phyloP scores from a whole-genome alignment of 2,113 vertebrate species.

The Varanus salvator region DNA sequence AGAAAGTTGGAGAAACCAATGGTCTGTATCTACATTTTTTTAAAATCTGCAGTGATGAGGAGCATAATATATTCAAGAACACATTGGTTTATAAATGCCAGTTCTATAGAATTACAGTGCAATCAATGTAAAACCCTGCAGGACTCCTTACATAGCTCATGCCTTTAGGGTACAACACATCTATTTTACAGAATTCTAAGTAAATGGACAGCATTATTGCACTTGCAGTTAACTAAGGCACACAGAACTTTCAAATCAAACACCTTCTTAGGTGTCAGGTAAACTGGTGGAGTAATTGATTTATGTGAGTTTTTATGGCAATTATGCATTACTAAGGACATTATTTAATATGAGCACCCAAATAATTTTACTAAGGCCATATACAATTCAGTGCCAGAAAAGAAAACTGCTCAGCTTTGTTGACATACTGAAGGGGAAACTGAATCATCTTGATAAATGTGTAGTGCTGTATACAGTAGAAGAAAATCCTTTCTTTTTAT shows the following conservation, averaged over 20 bases:
- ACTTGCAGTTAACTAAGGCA: slow-evolving; percentile 29
- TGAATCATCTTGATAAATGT: slow-evolving; percentile 48
- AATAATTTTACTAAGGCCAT: slow-evolving; percentile 54
- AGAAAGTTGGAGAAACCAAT: slow-evolving; percentile 49
- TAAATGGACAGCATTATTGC: slow-evolving; percentile 44
- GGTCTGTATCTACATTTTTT: slow-evolving; percentile 26
- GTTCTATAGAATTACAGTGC: slow-evolving; percentile 45
- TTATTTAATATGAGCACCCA: slow-evolving; percentile 56
- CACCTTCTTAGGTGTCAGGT: slow-evolving; percentile 39
- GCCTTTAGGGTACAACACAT: slow-evolving; percentile 55
- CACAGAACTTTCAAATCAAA: slow-evolving; percentile 54
- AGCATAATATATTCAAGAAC: slow-evolving; percentile 48
- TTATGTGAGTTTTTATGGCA: slow-evolving; percentile 35
- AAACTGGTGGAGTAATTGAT: slow-evolving; percentile 55
- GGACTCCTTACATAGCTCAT: slow-evolving; percentile 20
- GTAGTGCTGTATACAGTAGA: slow-evolving; percentile 32
- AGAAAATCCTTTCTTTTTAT: background rate
- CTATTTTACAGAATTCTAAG: slow-evolving; percentile 50
- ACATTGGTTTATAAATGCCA: slow-evolving; percentile 63
- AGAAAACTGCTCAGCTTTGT: slow-evolving; percentile 9
- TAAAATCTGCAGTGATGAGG: slow-evolving; percentile 48
- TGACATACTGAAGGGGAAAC: slow-evolving; percentile 23
- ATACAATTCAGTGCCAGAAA: slow-evolving; percentile 27
- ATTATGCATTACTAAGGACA: slow-evolving; percentile 38
- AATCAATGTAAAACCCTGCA: slow-evolving; percentile 58